Percentiles rank a stretch among this genome's conserved stretches.
Conservation (phyloP, 2,113 vertebrate species). For the Cardinalis cardinalis region DNA sequence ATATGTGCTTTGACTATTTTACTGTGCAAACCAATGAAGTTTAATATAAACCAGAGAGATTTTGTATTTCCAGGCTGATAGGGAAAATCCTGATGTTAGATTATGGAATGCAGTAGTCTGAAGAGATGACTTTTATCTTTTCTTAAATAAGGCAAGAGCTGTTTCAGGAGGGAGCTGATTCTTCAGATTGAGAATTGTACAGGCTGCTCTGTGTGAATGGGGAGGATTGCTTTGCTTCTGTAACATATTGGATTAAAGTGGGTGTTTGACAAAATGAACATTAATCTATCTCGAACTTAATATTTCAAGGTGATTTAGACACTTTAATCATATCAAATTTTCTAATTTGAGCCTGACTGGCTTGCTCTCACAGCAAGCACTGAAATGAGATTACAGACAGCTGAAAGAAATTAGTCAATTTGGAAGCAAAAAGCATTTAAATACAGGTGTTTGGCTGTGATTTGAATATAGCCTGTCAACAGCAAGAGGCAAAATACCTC, state of each 20-base stretch:
- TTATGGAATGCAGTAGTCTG: not conserved
- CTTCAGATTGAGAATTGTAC: not conserved
- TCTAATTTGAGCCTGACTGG: not conserved
- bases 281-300: not conserved
- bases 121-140: not conserved
- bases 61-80: not conserved
- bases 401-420: not conserved
- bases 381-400: not conserved
- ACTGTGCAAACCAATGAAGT: not conserved
- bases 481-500: not conserved
- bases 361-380: not conserved
- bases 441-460: not conserved
- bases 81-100: not conserved
- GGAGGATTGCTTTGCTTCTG: not conserved
- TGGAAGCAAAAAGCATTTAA: not conserved
- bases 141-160: not conserved
- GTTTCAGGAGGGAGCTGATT: not conserved
- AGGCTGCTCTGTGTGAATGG: not conserved
- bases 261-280: not conserved
- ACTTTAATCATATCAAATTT: not conserved
- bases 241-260: not conserved
- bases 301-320: not conserved
- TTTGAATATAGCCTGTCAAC: not conserved
- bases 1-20: not conserved
- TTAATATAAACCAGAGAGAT: not conserved